Conservation (phyloP, 2,888 invertebrate species). For the Leptarthrus brevirostris region DNA sequence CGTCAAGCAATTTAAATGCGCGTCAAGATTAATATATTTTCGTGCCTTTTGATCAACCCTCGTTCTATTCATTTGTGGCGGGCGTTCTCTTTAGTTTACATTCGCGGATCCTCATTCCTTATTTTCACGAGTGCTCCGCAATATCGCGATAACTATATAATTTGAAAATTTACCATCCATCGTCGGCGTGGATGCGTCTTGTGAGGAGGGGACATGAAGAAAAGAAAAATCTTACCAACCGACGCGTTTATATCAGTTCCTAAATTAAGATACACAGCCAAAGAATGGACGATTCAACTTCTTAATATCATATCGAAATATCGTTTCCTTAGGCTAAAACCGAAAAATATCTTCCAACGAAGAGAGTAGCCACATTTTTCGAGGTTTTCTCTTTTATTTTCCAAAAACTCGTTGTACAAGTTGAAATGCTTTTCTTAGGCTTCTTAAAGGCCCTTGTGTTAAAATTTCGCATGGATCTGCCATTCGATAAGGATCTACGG, state of each 20-base stretch:
- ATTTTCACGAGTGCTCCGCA: neutral
- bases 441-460: too few relatives aligned
- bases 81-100: neutral
- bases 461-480: slow-evolving; percentile 6
- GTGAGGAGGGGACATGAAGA: too few relatives aligned
- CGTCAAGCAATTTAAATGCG: slow-evolving; percentile 11
- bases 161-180: slow-evolving; percentile 16
- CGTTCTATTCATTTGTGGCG: slow-evolving; percentile 26
- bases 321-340: slow-evolving; percentile 18
- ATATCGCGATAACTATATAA: slow-evolving; percentile 43
- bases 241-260: slow-evolving; percentile 12
- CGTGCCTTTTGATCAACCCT: slow-evolving; percentile 25
- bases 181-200: too few relatives aligned
- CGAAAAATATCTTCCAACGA: neutral
- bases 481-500: slow-evolving; percentile 27
- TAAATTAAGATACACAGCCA: slow-evolving; percentile 39
- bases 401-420: slow-evolving; percentile 7
- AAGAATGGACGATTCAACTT: slow-evolving; percentile 3
- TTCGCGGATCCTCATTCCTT: neutral
- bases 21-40: slow-evolving; percentile 30
- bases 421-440: neutral
- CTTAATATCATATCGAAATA: slow-evolving; percentile 35
- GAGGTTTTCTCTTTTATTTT: neutral
- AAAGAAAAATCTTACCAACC: too few relatives aligned
- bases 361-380: slow-evolving; percentile 2